A percentile compares a stretch with the other conserved stretches of the same genome.
These are phyloP conservation scores for Condylostylus longicornis DNA, from an alignment of 1,140 invertebrate genomes.

Conservation along the genomic window DNA sequence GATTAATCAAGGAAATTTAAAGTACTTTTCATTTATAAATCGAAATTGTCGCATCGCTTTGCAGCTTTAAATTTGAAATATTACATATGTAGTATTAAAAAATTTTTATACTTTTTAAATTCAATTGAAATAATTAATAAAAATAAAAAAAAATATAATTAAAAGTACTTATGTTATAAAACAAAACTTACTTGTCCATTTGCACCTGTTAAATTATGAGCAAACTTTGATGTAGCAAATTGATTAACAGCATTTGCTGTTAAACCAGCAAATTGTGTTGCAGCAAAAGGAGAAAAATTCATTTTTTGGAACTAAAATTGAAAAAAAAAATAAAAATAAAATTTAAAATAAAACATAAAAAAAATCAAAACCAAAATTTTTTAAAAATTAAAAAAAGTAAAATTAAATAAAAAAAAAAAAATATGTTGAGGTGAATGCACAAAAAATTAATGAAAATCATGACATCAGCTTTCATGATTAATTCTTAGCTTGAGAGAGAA, in stretches of 20 bases:
- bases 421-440: too few relatives aligned
- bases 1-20: too few relatives aligned
- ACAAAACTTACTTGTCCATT: slow-evolving; percentile 34
- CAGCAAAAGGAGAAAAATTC: slow-evolving; percentile 48
- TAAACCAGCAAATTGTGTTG: slow-evolving; percentile 39
- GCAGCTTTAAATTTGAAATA: not conserved
- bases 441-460: too few relatives aligned
- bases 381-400: too few relatives aligned
- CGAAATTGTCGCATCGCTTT: not conserved
- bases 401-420: too few relatives aligned
- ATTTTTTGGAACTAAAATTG: slow-evolving; percentile 31
- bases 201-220: slow-evolving; percentile 43
- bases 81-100: not conserved
- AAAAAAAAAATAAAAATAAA: slow-evolving; percentile 10
- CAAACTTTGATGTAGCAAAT: slow-evolving; percentile 45
- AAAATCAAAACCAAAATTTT: too few relatives aligned
- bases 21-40: not conserved
- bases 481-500: too few relatives aligned
- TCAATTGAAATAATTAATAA: slow-evolving; percentile 1
- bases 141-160: not conserved
- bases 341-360: too few relatives aligned
- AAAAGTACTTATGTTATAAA: slow-evolving; percentile 6
- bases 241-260: slow-evolving; percentile 44
- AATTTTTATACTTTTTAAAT: not conserved
- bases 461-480: too few relatives aligned